Evolutionary conservation across 92 coral and sea anemone genomes (phyloP), one percentile per base, ranked within the genome.

Genomic region (Hydrozoanthus gracilis): DNA sequence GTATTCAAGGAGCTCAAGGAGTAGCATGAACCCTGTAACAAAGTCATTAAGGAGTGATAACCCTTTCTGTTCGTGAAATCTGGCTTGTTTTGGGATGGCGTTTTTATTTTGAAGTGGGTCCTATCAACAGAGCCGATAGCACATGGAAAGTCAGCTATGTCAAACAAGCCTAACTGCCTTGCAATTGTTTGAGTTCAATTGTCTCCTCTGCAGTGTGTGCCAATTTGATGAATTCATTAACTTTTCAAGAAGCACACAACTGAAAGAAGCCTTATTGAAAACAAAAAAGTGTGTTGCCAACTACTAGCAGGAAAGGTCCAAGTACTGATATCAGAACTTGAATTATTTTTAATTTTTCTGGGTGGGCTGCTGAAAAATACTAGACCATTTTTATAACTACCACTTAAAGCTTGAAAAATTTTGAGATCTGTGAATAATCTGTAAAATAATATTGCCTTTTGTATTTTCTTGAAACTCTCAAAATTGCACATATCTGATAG

Each of bases 221-320:
- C 75, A 88, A 82, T 45, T 89, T 61, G 51, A 89, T 52, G 79
- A 86, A 86, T 15, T 86, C 70, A 69, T 74, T 74, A 17, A 79
- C 74, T 58, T 90, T 90, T 54, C 87, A 49, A 82, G 90, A 44
- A 90, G 87, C 47, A 90, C 90, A 13, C 84, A 78, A 54, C 92
- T 90, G 15, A 86, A 86, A 18, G 91, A 76, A 50, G 89, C 77
- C 67, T 89, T 89, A 44, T 89, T 48, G 61, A 69, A 89, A 55
- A 66, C 39, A 8, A 60, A 44, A 58, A 88, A 82, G 39, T 35
- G 87, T 90, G 67, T 79, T 87, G 11, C 90, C 92, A 65, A 64
- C 73, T 50, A 90, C 90, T 86, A 79, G 78, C 8, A 90, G 92
- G 51, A 90, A 90, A 51, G 87, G 50, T 39, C 83, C 87, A 4